Conservation (phyloP, 2,888 invertebrate species). For the Brachyptera risi region DNA sequence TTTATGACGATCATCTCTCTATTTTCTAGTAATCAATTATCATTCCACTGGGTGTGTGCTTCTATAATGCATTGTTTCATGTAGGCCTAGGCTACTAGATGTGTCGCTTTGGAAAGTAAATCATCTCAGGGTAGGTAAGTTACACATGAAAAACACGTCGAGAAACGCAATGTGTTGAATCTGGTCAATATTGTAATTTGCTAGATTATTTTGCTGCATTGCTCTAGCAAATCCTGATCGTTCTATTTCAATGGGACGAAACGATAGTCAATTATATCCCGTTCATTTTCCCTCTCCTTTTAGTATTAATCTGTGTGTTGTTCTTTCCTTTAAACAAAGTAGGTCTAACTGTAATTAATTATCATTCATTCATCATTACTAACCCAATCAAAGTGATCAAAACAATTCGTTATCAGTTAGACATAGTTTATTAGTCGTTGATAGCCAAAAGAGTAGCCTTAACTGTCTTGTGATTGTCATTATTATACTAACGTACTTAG, state of each 20-base stretch:
- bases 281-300: too few species aligned
- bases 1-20: neutral
- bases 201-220: neutral
- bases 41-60: neutral
- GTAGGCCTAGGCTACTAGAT: too few species aligned
- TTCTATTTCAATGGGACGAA: neutral
- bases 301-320: too few species aligned
- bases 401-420: constrained; percentile 16
- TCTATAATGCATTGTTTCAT: neutral
- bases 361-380: too few species aligned
- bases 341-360: too few species aligned
- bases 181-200: neutral
- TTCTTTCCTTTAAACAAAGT: too few species aligned
- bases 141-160: neutral
- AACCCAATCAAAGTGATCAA: too few species aligned
- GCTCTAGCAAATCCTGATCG: neutral
- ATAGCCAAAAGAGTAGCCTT: constrained; percentile 13
- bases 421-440: constrained; percentile 21
- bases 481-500: neutral
- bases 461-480: constrained; percentile 18
- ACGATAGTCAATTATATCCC: neutral
- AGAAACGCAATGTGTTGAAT: neutral
- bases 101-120: neutral
- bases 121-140: neutral
- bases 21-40: too few species aligned